Evolutionary conservation across 1,140 invertebrate species (phyloP).

Genomic region (Drosophila varians): DNA sequence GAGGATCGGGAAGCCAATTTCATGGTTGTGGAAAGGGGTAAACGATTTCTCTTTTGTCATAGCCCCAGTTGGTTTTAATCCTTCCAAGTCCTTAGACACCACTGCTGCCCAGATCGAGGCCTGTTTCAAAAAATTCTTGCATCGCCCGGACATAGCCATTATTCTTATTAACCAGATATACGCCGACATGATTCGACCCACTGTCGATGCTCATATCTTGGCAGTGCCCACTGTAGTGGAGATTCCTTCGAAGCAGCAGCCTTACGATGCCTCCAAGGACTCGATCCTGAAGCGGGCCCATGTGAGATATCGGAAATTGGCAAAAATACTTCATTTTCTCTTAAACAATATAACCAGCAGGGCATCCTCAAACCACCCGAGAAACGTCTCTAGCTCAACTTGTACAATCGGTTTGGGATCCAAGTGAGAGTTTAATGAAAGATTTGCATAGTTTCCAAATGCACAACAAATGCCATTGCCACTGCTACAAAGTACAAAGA

Average conservation of each 20-base stretch:
- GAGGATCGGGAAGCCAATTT: slow-evolving; percentile 99
- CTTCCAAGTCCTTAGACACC: slow-evolving; percentile 87
- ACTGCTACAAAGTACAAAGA: slow-evolving; percentile 45
- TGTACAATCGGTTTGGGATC: slow-evolving; percentile 14
- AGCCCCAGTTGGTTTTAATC: neutral
- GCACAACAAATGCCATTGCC: slow-evolving; percentile 39
- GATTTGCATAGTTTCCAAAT: slow-evolving; percentile 43
- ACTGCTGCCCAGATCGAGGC: slow-evolving; percentile 97
- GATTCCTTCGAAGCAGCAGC: slow-evolving; percentile 99
- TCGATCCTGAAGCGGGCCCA: slow-evolving; percentile 97
- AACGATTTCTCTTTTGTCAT: neutral
- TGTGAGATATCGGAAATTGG: slow-evolving; percentile 84
- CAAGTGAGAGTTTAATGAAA: slow-evolving; percentile 28
- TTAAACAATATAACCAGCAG: slow-evolving; percentile 6
- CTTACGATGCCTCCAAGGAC: slow-evolving; percentile 99
- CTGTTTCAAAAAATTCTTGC: slow-evolving; percentile 96
- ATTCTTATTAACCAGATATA: slow-evolving; percentile 99
- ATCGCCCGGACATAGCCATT: slow-evolving; percentile 98
- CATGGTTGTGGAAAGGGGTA: slow-evolving; percentile 98
- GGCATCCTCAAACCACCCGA: slow-evolving; percentile 39
- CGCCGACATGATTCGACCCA: slow-evolving; percentile 98
- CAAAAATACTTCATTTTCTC: neutral
- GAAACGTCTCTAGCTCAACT: slow-evolving; percentile 22
- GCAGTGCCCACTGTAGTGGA: slow-evolving; percentile 98
- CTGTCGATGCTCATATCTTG: slow-evolving; percentile 95